These are phyloP conservation scores for Tethya wilhelma DNA, from an alignment of 37 sponge, comb jelly and placozoan species.

Conservation along the genomic window DNA sequence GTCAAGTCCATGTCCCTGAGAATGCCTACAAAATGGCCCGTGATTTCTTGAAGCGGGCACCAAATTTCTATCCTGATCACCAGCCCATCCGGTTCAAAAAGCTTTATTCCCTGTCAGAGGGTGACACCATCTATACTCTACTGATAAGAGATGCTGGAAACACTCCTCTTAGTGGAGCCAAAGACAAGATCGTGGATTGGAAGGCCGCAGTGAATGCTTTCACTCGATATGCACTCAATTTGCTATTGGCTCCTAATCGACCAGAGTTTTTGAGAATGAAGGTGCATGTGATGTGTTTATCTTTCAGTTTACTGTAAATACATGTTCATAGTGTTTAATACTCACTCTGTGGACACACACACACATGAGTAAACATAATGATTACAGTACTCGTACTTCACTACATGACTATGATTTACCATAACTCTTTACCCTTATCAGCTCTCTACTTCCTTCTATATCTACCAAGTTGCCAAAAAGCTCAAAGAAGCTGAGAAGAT, in stretches of 20 bases:
- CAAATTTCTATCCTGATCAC: background rate
- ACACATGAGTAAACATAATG: background rate
- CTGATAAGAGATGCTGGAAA: background rate
- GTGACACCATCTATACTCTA: constrained; percentile 13
- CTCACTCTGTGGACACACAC: background rate
- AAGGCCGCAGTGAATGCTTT: constrained; percentile 41
- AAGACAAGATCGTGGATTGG: constrained; percentile 11
- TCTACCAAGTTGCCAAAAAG: constrained; percentile 43
- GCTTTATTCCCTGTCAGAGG: background rate
- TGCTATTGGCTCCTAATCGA: constrained; percentile 53
- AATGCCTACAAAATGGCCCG: constrained; percentile 16
- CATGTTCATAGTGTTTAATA: background rate
- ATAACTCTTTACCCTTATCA: background rate
- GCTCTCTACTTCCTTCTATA: constrained; percentile 43
- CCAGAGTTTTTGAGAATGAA: constrained; percentile 52
- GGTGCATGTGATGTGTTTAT: constrained; percentile 16
- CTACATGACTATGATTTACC: background rate
- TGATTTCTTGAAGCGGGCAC: background rate
- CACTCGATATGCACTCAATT: constrained; percentile 48
- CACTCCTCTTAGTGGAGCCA: constrained; percentile 3
- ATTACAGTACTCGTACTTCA: background rate
- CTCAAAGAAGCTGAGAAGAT: constrained; percentile 39
- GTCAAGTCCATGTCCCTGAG: constrained; percentile 7
- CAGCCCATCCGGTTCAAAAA: background rate
- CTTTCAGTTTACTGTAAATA: background rate